Evolutionary conservation across 2,888 invertebrate species (phyloP).

Genomic region (Deroplatys truncata): DNA sequence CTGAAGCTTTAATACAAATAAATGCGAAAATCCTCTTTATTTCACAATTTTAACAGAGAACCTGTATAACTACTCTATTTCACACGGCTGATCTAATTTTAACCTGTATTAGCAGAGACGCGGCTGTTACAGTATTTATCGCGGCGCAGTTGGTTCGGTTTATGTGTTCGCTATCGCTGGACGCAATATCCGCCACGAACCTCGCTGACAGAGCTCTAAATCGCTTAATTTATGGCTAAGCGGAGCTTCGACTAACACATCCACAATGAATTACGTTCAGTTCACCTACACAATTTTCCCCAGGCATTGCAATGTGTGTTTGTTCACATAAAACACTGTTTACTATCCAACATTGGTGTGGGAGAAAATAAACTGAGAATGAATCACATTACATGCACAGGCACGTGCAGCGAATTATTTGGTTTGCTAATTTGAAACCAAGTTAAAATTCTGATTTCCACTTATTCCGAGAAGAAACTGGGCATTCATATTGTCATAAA

Average conservation of each 20-base stretch:
- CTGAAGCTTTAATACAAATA: no score
- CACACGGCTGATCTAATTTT: background rate
- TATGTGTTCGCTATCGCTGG: background rate
- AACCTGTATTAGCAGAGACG: background rate
- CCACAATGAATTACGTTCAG: background rate
- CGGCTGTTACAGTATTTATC: no score
- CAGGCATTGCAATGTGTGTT: background rate
- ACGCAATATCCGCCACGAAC: background rate
- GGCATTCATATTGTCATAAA: no score
- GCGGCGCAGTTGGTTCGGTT: background rate
- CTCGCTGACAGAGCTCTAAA: background rate
- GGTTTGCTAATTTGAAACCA: background rate
- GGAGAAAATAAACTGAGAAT: background rate
- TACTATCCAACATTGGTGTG: background rate
- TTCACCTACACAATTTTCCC: background rate
- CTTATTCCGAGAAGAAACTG: no score
- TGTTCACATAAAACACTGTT: background rate
- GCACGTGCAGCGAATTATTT: background rate
- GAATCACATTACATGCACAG: background rate
- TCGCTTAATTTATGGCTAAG: background rate
- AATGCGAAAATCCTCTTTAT: no score
- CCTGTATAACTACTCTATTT: background rate
- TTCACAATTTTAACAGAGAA: no score
- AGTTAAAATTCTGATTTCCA: no score
- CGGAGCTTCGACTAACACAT: background rate